Evolutionary conservation across 2,113 vertebrate genomes (phyloP).

Genomic region (Xiphias gladius): DNA sequence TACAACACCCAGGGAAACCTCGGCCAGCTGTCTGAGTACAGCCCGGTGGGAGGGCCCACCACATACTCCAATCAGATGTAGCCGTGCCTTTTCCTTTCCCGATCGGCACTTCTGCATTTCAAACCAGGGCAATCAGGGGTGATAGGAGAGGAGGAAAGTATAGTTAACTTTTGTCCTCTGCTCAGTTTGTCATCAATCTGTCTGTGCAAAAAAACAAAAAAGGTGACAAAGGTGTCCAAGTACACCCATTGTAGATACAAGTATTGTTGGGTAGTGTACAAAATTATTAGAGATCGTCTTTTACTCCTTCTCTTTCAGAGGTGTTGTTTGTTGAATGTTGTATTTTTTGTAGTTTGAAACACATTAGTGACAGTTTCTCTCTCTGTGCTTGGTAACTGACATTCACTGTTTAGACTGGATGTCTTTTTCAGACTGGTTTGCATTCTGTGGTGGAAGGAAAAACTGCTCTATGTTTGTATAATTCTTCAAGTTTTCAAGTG

Average conservation of each 20-base stretch:
- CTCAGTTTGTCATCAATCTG: constrained; percentile 24
- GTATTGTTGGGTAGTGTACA: constrained; percentile 82
- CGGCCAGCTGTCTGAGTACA: constrained; percentile 86
- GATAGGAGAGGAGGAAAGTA: constrained; percentile 25
- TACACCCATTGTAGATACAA: constrained; percentile 74
- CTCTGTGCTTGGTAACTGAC: constrained; percentile 82
- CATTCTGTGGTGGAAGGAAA: constrained; percentile 80
- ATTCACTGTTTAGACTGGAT: constrained; percentile 69
- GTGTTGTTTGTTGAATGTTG: constrained; percentile 76
- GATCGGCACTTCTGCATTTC: constrained; percentile 54
- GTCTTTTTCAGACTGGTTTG: constrained; percentile 77
- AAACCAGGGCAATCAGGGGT: constrained; percentile 59
- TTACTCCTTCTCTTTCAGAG: constrained; percentile 80
- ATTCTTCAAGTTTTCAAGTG: constrained; percentile 80
- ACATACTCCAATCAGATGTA: constrained; percentile 94
- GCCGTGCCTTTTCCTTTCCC: constrained; percentile 37
- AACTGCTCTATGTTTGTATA: constrained; percentile 72
- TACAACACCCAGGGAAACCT: constrained; percentile 86
- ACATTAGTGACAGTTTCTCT: constrained; percentile 48
- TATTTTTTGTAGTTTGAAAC: constrained; percentile 66
- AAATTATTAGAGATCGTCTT: constrained; percentile 74
- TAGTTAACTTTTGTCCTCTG: neutral
- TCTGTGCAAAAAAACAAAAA: constrained; percentile 38
- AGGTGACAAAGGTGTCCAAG: constrained; percentile 28
- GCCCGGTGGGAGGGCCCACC: constrained; percentile 90